Evolutionary conservation across 2,797 vertebrate genomes (phyloP), one percentile per base, ranked within the genome.

Genomic region (Setipinna tenuifilis): DNA sequence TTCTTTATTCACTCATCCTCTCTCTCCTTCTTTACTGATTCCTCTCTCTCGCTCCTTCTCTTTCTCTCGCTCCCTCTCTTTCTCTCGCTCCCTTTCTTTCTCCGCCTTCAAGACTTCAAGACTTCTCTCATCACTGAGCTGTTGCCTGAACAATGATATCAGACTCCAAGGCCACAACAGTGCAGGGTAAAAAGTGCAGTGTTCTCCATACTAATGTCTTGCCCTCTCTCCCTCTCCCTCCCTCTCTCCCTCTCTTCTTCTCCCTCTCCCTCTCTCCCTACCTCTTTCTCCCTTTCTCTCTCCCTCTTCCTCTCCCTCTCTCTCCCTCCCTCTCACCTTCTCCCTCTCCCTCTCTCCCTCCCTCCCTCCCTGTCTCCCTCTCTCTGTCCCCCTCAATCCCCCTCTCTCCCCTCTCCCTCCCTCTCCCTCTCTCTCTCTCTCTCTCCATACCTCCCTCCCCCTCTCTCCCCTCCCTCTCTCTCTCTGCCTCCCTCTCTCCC

Each of bases 261-360:
- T 57, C 14, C n/a, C 50, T 54, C 50, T 54, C 50, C 10, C n/a
- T n/a, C n/a, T n/a, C 50, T 54, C 7, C 50, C 10, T 54, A 6
- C 2, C 10, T 54, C 50, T 12, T 10, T 10, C 50, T 54, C 50
- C 1, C 50, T 14, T 10, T 16, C 50, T 14, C 50, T 54, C 6
- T 54, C 10, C 12, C 50, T 54, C 50, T 54, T 10, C 0, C 50
- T 12, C 50, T 54, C 50, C 12, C 57, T 78, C 80, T 31, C 17
- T 90, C 28, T 84, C 41, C 82, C 86, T n/a, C n/a, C n/a, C n/a
- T n/a, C n/a, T n/a, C n/a, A n/a, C n/a, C n/a, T n/a, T n/a, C n/a
- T n/a, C n/a, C n/a, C n/a, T n/a, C n/a, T n/a, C 16, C 87, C 92
- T 21, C 83, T 65, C 31, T 84, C 85, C 78, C 88, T 85, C 59